Conservation (phyloP, 2,113 vertebrate genomes). For the Pedetes capensis region DNA sequence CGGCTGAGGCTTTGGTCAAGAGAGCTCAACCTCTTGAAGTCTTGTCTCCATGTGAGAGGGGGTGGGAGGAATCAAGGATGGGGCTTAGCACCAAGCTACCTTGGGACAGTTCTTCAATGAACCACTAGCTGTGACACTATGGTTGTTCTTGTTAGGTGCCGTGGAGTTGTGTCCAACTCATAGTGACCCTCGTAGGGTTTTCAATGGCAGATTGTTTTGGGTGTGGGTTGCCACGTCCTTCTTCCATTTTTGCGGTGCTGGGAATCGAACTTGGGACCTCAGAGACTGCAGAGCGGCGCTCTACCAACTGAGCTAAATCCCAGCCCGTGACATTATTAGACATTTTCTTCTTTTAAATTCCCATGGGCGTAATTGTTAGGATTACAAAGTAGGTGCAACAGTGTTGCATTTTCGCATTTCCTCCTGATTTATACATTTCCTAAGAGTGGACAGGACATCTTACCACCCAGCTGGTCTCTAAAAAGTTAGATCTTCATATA, state of each 20-base stretch:
- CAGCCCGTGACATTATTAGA: not conserved
- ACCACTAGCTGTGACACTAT: not conserved
- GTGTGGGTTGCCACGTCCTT: too few species aligned
- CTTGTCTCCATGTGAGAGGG: not conserved
- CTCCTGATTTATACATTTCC: not conserved
- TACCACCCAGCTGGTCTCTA: not conserved
- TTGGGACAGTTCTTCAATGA: not conserved
- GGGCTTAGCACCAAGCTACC: not conserved
- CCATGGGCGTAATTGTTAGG: not conserved
- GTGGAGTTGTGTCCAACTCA: too few species aligned
- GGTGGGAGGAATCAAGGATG: not conserved
- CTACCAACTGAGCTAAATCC: too few species aligned
- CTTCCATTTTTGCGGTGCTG: too few species aligned
- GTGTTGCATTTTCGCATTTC: not conserved
- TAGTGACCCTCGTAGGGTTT: too few species aligned
- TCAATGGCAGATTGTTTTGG: too few species aligned
- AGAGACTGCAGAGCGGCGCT: too few species aligned
- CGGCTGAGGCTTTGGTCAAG: not conserved
- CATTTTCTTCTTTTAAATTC: not conserved
- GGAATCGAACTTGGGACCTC: too few species aligned
- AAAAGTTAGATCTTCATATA: not conserved
- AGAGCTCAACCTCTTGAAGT: not conserved
- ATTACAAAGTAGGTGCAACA: not conserved
- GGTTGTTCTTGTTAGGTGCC: too few species aligned
- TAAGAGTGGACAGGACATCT: not conserved